phyloP scores from a whole-genome alignment of 2,888 invertebrate genomes.

The Bimastos eiseni region DNA sequence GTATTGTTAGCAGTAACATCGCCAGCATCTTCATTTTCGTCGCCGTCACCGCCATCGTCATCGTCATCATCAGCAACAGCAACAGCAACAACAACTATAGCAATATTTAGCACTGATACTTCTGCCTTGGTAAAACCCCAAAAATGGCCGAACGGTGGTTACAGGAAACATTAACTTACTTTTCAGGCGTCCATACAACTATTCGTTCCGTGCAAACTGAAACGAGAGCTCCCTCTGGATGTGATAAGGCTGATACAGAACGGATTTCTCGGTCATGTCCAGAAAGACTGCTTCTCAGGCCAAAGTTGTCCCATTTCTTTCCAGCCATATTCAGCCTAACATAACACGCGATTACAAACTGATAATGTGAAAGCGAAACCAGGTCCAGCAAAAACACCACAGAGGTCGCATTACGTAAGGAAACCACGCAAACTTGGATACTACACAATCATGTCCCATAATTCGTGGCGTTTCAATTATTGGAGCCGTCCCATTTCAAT shows the following conservation, averaged over 20 bases:
- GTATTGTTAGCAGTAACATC: background rate
- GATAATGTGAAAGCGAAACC: background rate
- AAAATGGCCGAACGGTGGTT: background rate
- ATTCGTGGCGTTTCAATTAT: no score
- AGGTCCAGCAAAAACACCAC: background rate
- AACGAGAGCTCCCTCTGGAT: constrained; percentile 72
- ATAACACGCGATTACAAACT: background rate
- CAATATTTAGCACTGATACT: background rate
- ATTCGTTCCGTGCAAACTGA: constrained; percentile 88
- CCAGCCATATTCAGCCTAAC: background rate
- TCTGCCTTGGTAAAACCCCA: background rate
- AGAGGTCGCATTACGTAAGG: background rate
- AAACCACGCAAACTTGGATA: background rate
- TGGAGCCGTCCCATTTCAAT: no score
- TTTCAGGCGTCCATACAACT: constrained; percentile 77
- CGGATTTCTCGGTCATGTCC: background rate
- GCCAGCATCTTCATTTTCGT: no score
- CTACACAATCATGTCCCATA: no score
- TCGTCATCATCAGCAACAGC: background rate
- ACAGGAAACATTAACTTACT: constrained; percentile 57
- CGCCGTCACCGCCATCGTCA: no score
- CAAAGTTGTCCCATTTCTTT: background rate
- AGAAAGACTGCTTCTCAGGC: background rate
- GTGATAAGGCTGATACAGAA: constrained; percentile 66
- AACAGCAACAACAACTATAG: no score